Evolutionary conservation across 2,888 invertebrate genomes (phyloP).

Genomic region (Cheilosia grossa): DNA sequence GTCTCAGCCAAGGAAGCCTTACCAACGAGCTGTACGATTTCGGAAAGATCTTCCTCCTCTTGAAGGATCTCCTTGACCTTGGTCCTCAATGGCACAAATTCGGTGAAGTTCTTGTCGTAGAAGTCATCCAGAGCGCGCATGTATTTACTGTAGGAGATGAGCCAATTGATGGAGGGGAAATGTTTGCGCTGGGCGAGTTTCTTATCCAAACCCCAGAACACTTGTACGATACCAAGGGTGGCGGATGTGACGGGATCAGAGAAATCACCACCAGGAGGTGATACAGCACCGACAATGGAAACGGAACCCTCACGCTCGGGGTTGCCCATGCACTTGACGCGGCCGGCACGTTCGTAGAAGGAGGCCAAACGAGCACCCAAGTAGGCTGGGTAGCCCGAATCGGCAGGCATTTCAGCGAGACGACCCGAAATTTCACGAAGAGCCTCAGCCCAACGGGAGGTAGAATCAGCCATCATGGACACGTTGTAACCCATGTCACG

Average conservation of each 20-base stretch:
- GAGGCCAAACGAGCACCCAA: slow-evolving; percentile 98
- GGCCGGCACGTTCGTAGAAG: slow-evolving; percentile 99
- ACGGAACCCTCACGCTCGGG: slow-evolving; percentile 99
- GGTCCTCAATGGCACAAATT: slow-evolving; percentile 97
- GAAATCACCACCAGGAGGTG: slow-evolving; percentile 99
- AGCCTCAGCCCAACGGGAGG: slow-evolving; percentile 99
- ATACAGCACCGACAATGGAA: slow-evolving; percentile 99
- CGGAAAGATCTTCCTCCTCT: slow-evolving; percentile 99
- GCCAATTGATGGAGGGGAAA: slow-evolving; percentile 99
- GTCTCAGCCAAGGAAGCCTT: slow-evolving; percentile 99
- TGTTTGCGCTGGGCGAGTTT: slow-evolving; percentile 99
- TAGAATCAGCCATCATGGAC: slow-evolving; percentile 99
- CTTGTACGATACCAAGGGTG: slow-evolving; percentile 99
- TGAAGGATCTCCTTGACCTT: slow-evolving; percentile 97
- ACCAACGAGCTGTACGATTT: slow-evolving; percentile 99
- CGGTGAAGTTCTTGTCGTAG: slow-evolving; percentile 98
- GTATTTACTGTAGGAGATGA: slow-evolving; percentile 99
- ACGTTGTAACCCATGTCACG: slow-evolving; percentile 99
- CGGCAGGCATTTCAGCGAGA: slow-evolving; percentile 99
- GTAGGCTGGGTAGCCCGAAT: slow-evolving; percentile 99
- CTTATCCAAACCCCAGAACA: slow-evolving; percentile 99
- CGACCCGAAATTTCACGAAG: slow-evolving; percentile 99
- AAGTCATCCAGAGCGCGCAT: slow-evolving; percentile 99
- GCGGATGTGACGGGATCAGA: slow-evolving; percentile 99
- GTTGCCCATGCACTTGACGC: slow-evolving; percentile 98